Percentiles rank a stretch among this genome's conserved stretches.
phyloP scores from a whole-genome alignment of 2,888 invertebrate species.

The Napeogenes sylphis region DNA sequence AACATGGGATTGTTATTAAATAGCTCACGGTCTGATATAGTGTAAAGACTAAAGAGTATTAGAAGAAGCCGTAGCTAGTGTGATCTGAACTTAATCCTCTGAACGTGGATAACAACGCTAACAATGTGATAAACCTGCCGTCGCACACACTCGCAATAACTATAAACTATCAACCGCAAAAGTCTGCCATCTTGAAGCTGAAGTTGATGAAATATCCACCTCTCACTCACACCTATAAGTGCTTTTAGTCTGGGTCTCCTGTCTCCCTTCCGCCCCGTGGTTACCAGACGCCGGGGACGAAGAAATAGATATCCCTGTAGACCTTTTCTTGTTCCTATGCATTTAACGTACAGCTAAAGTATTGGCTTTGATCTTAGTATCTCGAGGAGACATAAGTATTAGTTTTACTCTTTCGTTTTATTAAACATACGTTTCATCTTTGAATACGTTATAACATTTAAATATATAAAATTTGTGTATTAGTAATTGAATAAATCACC shows the following conservation, averaged over 20 bases:
- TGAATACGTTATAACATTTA: too few species aligned
- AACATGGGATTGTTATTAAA: slow-evolving; percentile 22
- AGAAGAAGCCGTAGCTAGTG: slow-evolving; percentile 54
- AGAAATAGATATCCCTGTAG: slow-evolving; percentile 38
- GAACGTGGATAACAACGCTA: slow-evolving; percentile 72
- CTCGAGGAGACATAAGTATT: slow-evolving; percentile 1
- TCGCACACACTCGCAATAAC: slow-evolving; percentile 74
- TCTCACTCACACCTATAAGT: slow-evolving; percentile 56
- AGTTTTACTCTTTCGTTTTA: too few species aligned
- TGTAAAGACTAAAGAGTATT: slow-evolving; percentile 58
- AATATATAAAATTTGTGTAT: too few species aligned
- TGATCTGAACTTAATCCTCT: slow-evolving; percentile 70
- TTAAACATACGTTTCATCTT: too few species aligned
- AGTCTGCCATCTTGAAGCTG: slow-evolving; percentile 74
- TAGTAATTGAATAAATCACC: too few species aligned
- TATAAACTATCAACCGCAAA: slow-evolving; percentile 78
- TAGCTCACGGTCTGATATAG: slow-evolving; percentile 35
- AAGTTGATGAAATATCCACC: slow-evolving; percentile 68
- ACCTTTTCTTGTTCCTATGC: slow-evolving; percentile 33
- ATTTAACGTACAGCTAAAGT: slow-evolving; percentile 24
- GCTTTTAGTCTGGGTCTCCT: slow-evolving; percentile 32
- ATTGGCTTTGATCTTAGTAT: slow-evolving; percentile 16
- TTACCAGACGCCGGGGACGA: slow-evolving; percentile 44
- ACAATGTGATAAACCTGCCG: slow-evolving; percentile 75
- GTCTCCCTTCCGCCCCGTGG: slow-evolving; percentile 52